phyloP scores from a whole-genome alignment of 2,797 vertebrate species.

The Chanos chanos region DNA sequence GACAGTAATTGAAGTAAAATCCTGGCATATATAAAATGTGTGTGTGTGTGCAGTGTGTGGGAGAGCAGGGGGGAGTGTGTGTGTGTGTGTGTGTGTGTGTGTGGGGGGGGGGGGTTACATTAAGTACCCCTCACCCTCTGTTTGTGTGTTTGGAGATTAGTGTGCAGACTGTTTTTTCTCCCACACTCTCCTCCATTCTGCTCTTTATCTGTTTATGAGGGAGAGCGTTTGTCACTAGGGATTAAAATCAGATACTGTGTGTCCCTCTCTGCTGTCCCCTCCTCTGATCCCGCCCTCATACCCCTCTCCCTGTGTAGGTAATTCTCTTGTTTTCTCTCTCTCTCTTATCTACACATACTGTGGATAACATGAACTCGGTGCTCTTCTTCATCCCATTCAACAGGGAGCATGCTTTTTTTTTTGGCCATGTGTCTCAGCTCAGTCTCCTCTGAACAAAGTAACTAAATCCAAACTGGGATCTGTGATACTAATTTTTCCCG shows the following conservation, averaged over 20 bases:
- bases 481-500: no score
- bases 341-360: not conserved
- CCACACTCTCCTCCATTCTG: not conserved
- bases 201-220: constrained; percentile 5
- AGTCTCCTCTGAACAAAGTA: no score
- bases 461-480: no score
- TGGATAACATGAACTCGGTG: no score
- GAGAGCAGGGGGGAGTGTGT: constrained; percentile 5
- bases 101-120: constrained; percentile 26
- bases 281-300: not conserved
- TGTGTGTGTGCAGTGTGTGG: not conserved
- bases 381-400: no score
- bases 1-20: no score
- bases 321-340: not conserved
- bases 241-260: constrained; percentile 9
- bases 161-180: not conserved
- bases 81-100: no score
- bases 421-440: no score
- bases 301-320: no score
- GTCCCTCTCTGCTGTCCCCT: not conserved
- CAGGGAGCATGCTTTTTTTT: no score
- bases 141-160: constrained; percentile 25
- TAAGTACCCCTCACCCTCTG: not conserved
- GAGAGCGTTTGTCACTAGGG: not conserved
- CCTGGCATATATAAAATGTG: no score